Conservation (phyloP, 2,113 vertebrate species). For the Mus pahari region DNA sequence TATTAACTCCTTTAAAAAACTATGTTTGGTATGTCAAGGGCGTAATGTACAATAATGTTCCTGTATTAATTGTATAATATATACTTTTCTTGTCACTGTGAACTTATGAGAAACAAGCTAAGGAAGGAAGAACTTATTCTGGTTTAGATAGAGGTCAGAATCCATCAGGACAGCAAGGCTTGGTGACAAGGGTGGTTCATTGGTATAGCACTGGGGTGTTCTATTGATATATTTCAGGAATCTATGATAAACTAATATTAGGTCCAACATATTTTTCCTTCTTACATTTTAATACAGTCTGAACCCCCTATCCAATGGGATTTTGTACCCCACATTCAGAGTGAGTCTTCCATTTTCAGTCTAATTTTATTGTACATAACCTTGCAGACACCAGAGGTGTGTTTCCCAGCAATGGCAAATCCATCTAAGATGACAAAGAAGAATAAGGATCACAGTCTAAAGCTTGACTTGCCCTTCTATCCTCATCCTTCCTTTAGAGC, state of each 20-base stretch:
- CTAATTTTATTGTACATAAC: background rate
- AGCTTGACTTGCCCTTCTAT: background rate
- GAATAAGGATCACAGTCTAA: too few species aligned
- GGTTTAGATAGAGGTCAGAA: background rate
- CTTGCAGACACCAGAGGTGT: background rate
- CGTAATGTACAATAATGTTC: background rate
- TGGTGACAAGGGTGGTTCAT: background rate
- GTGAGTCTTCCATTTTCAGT: background rate
- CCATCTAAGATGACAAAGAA: background rate
- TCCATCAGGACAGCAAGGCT: background rate
- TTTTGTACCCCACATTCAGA: background rate
- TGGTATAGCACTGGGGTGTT: background rate
- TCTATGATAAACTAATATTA: background rate
- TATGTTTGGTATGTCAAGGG: too few species aligned
- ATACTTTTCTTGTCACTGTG: background rate
- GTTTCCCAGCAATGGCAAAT: background rate
- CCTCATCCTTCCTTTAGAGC: background rate
- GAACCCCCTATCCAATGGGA: accelerated
- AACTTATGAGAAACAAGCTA: background rate
- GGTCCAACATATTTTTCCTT: background rate
- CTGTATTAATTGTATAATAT: background rate
- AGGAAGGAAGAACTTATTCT: background rate
- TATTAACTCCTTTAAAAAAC: background rate
- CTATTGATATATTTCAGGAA: background rate
- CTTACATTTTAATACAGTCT: background rate